A percentile compares a stretch with the other conserved stretches of the same genome.
These are phyloP conservation scores for Tineola bisselliella DNA, from an alignment of 2,888 invertebrate genomes.

Conservation along the genomic window DNA sequence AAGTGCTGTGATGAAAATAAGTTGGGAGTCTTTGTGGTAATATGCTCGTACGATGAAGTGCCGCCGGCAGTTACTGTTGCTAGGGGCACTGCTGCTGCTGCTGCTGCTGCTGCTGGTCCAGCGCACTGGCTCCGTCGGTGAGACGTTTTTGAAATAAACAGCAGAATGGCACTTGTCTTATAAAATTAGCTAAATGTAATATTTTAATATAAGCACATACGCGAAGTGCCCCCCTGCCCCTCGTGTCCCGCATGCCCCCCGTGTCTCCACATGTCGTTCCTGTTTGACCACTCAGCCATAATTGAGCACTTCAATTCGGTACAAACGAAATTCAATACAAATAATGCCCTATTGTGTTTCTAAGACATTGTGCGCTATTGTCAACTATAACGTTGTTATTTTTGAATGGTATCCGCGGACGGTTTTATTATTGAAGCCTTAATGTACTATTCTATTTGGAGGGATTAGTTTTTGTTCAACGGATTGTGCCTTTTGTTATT, in stretches of 20 bases:
- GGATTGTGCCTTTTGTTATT: too few species aligned
- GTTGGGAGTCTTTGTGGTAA: neutral
- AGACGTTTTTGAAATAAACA: neutral
- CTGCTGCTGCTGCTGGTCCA: neutral
- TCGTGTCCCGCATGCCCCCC: too few species aligned
- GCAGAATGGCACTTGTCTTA: too few species aligned
- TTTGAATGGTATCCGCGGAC: too few species aligned
- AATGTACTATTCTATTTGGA: too few species aligned
- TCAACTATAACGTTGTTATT: neutral
- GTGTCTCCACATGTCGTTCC: too few species aligned
- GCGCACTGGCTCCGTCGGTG: slow-evolving; percentile 2
- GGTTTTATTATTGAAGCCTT: neutral
- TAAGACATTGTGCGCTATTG: neutral
- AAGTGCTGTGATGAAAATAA: too few species aligned
- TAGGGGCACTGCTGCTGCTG: neutral
- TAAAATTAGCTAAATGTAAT: too few species aligned
- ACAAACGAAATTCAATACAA: neutral
- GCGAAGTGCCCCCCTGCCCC: too few species aligned
- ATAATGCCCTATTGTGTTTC: too few species aligned
- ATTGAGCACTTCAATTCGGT: neutral
- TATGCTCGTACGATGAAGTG: neutral
- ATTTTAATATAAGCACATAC: too few species aligned
- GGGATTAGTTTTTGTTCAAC: too few species aligned
- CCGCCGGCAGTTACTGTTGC: neutral
- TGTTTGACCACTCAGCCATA: neutral